Percentiles rank a stretch among this genome's conserved stretches.
phyloP scores from a whole-genome alignment of 2,888 invertebrate genomes.

The Stenichneumon culpator region DNA sequence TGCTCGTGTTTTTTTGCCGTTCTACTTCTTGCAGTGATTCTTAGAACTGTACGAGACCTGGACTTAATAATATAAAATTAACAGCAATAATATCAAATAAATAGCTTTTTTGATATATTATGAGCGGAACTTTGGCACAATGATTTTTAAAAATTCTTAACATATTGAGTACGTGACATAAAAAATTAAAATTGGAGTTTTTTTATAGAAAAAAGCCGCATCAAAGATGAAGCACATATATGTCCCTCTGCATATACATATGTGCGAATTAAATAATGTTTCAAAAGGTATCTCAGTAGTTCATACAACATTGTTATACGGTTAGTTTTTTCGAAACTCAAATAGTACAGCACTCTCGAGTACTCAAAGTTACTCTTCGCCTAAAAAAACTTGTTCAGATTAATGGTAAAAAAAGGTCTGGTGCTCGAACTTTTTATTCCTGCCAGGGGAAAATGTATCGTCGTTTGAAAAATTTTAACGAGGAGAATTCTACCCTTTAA shows the following conservation, averaged over 20 bases:
- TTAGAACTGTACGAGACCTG: background rate
- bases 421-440: background rate
- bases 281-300: background rate
- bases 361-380: background rate
- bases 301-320: background rate
- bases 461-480: constrained; percentile 5
- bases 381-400: background rate
- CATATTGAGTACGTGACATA: background rate
- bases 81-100: no score
- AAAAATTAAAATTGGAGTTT: background rate
- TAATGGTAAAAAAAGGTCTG: background rate
- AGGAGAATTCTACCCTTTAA: background rate
- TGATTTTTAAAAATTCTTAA: no score
- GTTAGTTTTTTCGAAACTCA: background rate
- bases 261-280: background rate
- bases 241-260: background rate
- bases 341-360: background rate
- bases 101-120: no score
- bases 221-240: no score
- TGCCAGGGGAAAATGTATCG: background rate
- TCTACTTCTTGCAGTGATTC: constrained; percentile 12
- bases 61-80: no score
- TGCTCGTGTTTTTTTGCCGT: background rate
- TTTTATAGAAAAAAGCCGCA: background rate
- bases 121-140: no score